These are phyloP conservation scores for Drosophila anomalata DNA, from an alignment of 2,888 invertebrate genomes.

Conservation along the genomic window DNA sequence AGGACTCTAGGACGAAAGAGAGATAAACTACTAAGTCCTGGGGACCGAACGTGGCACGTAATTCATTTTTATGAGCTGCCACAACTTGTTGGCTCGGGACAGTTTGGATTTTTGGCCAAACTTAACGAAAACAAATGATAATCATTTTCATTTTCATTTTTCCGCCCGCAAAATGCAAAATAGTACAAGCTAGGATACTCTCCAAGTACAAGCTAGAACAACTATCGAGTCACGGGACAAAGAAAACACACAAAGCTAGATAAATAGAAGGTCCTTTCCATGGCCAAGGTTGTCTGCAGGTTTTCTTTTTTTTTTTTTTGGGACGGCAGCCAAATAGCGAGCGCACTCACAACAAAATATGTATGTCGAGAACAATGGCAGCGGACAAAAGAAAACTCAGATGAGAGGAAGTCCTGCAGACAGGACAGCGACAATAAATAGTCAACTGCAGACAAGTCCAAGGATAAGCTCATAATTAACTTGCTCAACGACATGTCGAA, in stretches of 20 bases:
- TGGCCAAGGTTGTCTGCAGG: conserved; percentile 47
- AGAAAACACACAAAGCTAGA: conserved; percentile 7
- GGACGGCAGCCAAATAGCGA: conserved; percentile 29
- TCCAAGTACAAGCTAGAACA: conserved; percentile 9
- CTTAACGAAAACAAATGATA: conserved; percentile 73
- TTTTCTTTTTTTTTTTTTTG: conserved; percentile 10
- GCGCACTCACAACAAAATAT: conserved; percentile 2
- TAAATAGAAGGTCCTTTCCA: conserved; percentile 23
- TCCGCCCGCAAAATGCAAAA: conserved; percentile 52
- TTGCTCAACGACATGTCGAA: conserved; percentile 54
- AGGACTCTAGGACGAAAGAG: neutral
- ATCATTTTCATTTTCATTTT: conserved; percentile 60
- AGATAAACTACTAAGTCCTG: conserved; percentile 29
- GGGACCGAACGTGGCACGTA: conserved; percentile 43
- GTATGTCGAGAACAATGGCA: conserved; percentile 28
- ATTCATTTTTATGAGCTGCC: conserved; percentile 73
- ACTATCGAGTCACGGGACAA: neutral
- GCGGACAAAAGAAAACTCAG: conserved; percentile 19
- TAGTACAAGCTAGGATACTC: conserved; percentile 26
- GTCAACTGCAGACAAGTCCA: conserved; percentile 57
- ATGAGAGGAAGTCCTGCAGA: conserved; percentile 41
- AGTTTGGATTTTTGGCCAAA: conserved; percentile 40
- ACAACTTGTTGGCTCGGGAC: conserved; percentile 50
- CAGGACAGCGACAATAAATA: conserved; percentile 38
- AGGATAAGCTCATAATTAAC: conserved; percentile 72